Evolutionary conservation across 2,113 vertebrate species (phyloP).

Genomic region (Fregata magnificens): DNA sequence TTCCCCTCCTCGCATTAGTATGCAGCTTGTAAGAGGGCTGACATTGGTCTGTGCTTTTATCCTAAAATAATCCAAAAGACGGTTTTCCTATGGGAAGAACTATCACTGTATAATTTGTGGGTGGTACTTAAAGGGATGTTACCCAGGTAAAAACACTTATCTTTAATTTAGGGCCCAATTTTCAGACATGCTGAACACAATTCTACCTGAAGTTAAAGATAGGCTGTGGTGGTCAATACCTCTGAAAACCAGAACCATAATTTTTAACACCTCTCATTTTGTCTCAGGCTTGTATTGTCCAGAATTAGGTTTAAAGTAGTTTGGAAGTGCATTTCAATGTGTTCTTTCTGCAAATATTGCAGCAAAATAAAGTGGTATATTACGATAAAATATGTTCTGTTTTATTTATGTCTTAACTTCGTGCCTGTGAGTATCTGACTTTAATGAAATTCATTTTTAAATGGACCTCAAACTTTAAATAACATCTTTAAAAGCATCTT

Average conservation of each 20-base stretch:
- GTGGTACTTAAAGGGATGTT: background rate
- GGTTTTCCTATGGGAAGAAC: constrained; percentile 1
- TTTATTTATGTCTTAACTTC: background rate
- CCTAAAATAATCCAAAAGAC: constrained; percentile 2
- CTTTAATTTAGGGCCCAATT: constrained; percentile 27
- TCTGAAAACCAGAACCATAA: background rate
- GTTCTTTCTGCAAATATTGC: background rate
- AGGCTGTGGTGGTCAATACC: background rate
- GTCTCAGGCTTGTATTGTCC: background rate
- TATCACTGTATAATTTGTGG: background rate
- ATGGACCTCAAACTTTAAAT: background rate
- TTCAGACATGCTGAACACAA: background rate
- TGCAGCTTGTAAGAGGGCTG: background rate
- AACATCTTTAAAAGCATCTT: background rate
- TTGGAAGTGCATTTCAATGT: background rate
- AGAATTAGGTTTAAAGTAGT: background rate
- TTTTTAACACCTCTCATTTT: background rate
- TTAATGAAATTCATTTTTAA: background rate
- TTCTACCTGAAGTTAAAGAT: constrained; percentile 3
- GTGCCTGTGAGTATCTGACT: background rate
- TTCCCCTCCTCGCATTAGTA: background rate
- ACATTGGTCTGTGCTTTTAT: background rate
- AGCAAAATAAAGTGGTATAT: background rate
- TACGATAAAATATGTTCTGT: background rate
- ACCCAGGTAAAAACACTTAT: background rate